These are phyloP conservation scores for Drepanosiphum platanoidis DNA, from an alignment of 2,888 invertebrate genomes.

Conservation along the genomic window DNA sequence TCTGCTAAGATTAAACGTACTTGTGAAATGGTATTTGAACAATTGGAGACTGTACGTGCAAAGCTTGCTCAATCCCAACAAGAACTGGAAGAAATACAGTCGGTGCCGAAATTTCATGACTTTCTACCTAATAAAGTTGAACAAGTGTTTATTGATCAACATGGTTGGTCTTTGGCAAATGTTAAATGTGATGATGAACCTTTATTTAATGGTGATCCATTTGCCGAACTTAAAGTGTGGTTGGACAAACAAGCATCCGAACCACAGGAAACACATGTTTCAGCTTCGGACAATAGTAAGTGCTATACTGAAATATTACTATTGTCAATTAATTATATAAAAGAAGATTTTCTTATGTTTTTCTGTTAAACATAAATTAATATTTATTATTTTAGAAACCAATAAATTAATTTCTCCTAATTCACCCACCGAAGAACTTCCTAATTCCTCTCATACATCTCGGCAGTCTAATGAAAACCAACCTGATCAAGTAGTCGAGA, in stretches of 20 bases:
- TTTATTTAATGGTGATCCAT: slow-evolving; percentile 53
- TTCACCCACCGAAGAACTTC: slow-evolving; percentile 39
- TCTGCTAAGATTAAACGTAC: slow-evolving; percentile 56
- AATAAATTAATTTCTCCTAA: slow-evolving; percentile 50
- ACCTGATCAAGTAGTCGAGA: slow-evolving; percentile 80
- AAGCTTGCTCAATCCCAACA: slow-evolving; percentile 55
- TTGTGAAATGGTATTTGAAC: slow-evolving; percentile 59
- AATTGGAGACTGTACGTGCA: slow-evolving; percentile 49
- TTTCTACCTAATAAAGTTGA: slow-evolving; percentile 51
- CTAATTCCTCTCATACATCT: slow-evolving; percentile 47
- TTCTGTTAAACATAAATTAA: background rate
- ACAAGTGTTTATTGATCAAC: slow-evolving; percentile 40
- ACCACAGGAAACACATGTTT: slow-evolving; percentile 58
- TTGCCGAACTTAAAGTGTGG: slow-evolving; percentile 56
- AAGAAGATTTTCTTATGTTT: too few relatives aligned
- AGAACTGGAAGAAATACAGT: slow-evolving; percentile 60
- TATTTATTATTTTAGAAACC: slow-evolving; percentile 56
- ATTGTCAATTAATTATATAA: too few relatives aligned
- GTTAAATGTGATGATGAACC: slow-evolving; percentile 47
- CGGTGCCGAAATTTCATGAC: slow-evolving; percentile 38
- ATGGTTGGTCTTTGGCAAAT: slow-evolving; percentile 46
- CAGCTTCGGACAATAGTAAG: slow-evolving; percentile 50
- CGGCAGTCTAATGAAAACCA: slow-evolving; percentile 52
- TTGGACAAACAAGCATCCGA: slow-evolving; percentile 47
- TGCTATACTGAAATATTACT: background rate